Evolutionary conservation across 2,797 vertebrate species (phyloP).

Genomic region (Scolopax rusticola): DNA sequence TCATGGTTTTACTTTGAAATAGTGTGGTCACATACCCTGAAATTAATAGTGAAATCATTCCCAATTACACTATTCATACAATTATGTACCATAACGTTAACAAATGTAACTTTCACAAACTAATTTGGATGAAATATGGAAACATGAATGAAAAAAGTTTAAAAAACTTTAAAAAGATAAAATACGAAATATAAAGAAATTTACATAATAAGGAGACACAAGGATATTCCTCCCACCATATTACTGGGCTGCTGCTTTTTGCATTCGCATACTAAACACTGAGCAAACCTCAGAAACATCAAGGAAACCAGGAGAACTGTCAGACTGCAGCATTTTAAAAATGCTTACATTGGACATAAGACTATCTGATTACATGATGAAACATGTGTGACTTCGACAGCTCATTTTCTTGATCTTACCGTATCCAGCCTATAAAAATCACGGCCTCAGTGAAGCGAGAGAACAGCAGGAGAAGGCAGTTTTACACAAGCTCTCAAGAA

Average conservation of each 20-base stretch:
- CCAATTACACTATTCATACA: neutral
- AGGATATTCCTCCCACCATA: neutral
- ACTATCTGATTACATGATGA: neutral
- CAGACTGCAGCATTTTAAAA: neutral
- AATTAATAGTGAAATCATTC: neutral
- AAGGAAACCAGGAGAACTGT: neutral
- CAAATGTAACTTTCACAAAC: neutral
- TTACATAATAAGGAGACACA: neutral
- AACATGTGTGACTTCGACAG: neutral
- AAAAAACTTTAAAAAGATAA: neutral
- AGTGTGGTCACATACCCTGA: neutral
- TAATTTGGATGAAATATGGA: neutral
- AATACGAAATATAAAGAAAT: neutral
- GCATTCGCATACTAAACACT: neutral
- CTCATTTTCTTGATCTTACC: neutral
- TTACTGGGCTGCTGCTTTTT: neutral
- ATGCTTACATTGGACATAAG: neutral
- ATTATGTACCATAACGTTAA: neutral
- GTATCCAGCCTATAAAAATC: neutral
- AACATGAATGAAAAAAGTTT: neutral
- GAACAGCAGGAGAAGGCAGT: neutral
- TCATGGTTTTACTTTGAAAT: neutral
- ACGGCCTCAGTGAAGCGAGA: fast-evolving
- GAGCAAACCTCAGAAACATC: neutral
- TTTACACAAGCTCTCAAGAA: neutral